Percentiles rank a stretch among this genome's conserved stretches.
Evolutionary conservation across 2,888 invertebrate species (phyloP).

Genomic region (Pedicia rivosa): DNA sequence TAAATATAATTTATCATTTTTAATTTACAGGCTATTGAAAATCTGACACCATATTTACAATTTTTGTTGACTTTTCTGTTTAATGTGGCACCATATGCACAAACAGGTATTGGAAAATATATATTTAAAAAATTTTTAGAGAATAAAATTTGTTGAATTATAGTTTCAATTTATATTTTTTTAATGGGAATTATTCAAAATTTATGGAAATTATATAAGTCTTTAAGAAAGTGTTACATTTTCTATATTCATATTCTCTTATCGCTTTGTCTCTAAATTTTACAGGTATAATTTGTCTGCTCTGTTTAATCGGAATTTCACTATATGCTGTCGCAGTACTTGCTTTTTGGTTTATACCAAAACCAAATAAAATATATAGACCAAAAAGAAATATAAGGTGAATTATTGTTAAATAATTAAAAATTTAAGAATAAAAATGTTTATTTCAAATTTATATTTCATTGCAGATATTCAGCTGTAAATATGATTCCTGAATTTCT

Average conservation of each 20-base stretch:
- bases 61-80: slow-evolving; percentile 33
- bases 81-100: slow-evolving; percentile 34
- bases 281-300: slow-evolving; percentile 30
- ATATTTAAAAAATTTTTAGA: too few species aligned
- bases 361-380: slow-evolving; percentile 13
- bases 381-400: slow-evolving; percentile 11
- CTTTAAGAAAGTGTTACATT: too few species aligned
- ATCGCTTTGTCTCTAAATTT: too few species aligned
- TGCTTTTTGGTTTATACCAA: slow-evolving; percentile 19
- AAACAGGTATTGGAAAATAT: too few species aligned
- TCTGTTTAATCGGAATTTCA: slow-evolving; percentile 32
- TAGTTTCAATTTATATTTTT: too few species aligned
- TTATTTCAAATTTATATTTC: neutral
- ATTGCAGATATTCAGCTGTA: slow-evolving; percentile 14
- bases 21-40: slow-evolving; percentile 23
- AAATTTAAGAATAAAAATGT: neutral
- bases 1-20: slow-evolving; percentile 1
- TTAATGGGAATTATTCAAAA: too few species aligned
- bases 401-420: neutral
- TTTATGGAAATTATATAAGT: too few species aligned
- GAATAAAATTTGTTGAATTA: too few species aligned
- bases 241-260: too few species aligned
- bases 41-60: slow-evolving; percentile 29
- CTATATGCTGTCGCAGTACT: slow-evolving; percentile 26
- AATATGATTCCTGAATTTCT: slow-evolving; percentile 15